Base-by-base conservation (phyloP, 2,797 vertebrate species). In the Cephalopachus bancanus region DNA sequence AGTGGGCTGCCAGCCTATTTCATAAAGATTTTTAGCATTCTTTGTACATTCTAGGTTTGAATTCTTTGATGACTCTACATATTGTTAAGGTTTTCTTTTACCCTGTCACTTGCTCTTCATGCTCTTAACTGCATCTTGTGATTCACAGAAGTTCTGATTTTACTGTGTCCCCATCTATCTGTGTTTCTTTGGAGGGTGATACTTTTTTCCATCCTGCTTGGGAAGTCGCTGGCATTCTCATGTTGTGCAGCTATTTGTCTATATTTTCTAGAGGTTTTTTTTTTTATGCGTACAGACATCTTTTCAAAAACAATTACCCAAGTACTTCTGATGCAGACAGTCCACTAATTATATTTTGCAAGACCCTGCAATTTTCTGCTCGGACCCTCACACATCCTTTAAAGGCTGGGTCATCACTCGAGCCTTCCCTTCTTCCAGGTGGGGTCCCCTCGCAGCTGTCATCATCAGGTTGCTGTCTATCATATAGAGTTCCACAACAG, bases 111-210 rank as follows among this genome's bases (percentile, higher is more conserved):
- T 87, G 19, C 6, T 16, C 74, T 28, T 67, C 15, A 67, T 2
- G 83, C 24, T 88, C 37, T 76, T 71, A 44, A 37, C 69, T 86
- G 26, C 11, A 62, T 15, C 81, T 93, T 74, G 85, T 65, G 57
- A 67, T 74, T 67, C 91, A 81, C 6, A 80, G 5, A 69, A 44
- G 10, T 93, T 64, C 26, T 89, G 65, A 75, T 72, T 87, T 95
- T 74, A 94, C 74, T 83, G n/a, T 30, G 62, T 83, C 86, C 55
- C 9, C 28, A 49, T 75, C n/a, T 85, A 89, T 44, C 6, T 4
- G 59, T 74, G 55, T 65, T 91, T 80, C 3, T 84, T 64, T 57
- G 60, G 20, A 15, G 15, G 7, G 44, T 59, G 74, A n/a, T 30
- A 16, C 10, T 67, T 69, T 92, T 44, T 94, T 24, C 30, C 17